Evolutionary conservation across 2,888 invertebrate species (phyloP), one percentile per base, ranked within the genome.

Genomic region (Heliconius ethilla): DNA sequence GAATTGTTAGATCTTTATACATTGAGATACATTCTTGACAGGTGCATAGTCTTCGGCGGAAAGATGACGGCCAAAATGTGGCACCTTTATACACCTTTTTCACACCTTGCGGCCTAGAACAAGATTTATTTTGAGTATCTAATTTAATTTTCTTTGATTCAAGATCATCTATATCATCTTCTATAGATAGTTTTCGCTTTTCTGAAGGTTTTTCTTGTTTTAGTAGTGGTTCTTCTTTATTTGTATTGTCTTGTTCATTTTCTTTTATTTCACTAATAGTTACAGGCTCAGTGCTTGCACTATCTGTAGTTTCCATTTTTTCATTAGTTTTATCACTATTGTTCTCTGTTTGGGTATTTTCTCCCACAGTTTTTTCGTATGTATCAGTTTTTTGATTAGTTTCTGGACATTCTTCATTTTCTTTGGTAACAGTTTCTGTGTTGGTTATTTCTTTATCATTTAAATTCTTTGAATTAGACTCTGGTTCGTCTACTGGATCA

Each of bases 11-110:
- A 33, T 95, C 95, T 85, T 96, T 95, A 87, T 99, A 99, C 91
- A 97, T 95, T 79, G 95, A 88, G 88, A 94, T 89, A 85, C 97
- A 97, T 74, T 95, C 94, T 77, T 91, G 90, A 85, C 97, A 97
- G 25, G 95, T 95, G 85, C 97, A 98, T 0, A 99, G 94, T 79
- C 96, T 95, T 76, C 96, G 95, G 65, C 99, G 95, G 96, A 98
- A 97, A 76, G 95, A 95, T 45, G 95, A 95, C 5, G 95, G 95
- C 97, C 97, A 97, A 86, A 97, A 98, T 82, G 96, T 96, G n/a
- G 97, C 96, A 67, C 96, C 96, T 82, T 89, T 92, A 74, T 89
- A 85, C 27, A 86, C 79, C 81, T 82, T 90, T 78, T 88, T 89
- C 1, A 84, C 83, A 79, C 84, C 86, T 86, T 86, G 88, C 84